Percentiles rank a stretch among this genome's conserved stretches.
Conservation (phyloP, 1,140 invertebrate species). For the Tetraneura akinire region DNA sequence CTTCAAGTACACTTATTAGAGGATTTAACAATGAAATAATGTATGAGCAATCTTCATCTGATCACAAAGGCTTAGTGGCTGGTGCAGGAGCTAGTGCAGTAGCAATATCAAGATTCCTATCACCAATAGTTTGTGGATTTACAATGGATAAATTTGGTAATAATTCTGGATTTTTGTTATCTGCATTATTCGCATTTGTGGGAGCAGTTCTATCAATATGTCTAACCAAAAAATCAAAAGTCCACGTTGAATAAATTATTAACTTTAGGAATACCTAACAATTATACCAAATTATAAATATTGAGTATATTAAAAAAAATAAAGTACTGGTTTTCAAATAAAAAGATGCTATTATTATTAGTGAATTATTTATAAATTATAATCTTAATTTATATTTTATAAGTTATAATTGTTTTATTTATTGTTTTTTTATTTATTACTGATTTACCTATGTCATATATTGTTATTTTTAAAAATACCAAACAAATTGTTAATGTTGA, state of each 20-base stretch:
- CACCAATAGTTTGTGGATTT: slow-evolving; percentile 41
- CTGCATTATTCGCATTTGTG: slow-evolving; percentile 26
- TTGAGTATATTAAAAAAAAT: neutral
- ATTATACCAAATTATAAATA: neutral
- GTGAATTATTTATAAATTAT: slow-evolving; percentile 14
- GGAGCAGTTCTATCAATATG: slow-evolving; percentile 14
- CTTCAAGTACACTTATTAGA: slow-evolving; percentile 30
- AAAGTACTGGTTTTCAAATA: slow-evolving; percentile 49
- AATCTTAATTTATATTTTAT: too few relatives aligned
- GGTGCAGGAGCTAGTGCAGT: slow-evolving; percentile 41
- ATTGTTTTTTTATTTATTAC: too few relatives aligned
- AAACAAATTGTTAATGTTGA: too few relatives aligned
- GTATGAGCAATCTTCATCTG: slow-evolving; percentile 28
- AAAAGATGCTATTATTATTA: slow-evolving; percentile 48
- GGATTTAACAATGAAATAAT: slow-evolving; percentile 47
- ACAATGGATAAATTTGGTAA: slow-evolving; percentile 43
- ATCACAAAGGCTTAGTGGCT: slow-evolving; percentile 39
- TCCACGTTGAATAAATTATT: slow-evolving; percentile 3
- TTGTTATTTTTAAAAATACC: too few relatives aligned
- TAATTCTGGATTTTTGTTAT: slow-evolving; percentile 41
- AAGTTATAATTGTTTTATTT: too few relatives aligned
- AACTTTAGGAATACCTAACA: neutral
- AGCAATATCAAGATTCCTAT: slow-evolving; percentile 37
- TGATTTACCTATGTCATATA: too few relatives aligned
- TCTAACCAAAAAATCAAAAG: slow-evolving; percentile 17